A percentile compares a stretch with the other conserved stretches of the same genome.
Evolutionary conservation across 2,888 invertebrate genomes (phyloP).

Genomic region (Dorcus hopei): DNA sequence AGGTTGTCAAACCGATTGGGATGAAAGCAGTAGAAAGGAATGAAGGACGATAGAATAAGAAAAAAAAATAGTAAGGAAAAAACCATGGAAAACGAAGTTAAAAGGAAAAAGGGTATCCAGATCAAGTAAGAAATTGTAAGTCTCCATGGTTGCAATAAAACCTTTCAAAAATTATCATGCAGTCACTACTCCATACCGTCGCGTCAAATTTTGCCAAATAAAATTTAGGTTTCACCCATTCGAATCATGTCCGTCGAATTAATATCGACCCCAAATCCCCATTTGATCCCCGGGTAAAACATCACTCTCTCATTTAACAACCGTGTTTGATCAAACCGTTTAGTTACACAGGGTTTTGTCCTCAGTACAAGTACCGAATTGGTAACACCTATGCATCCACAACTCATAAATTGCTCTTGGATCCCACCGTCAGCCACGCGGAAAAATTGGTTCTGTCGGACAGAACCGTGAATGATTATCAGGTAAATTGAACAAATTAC

Average conservation of each 20-base stretch:
- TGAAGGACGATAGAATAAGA: no score
- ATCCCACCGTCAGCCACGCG: conserved; percentile 70
- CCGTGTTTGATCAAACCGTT: neutral
- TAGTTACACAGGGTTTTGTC: conserved; percentile 76
- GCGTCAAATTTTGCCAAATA: neutral
- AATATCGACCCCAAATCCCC: conserved; percentile 65
- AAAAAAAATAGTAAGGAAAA: no score
- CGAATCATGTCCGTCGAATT: conserved; percentile 46
- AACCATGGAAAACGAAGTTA: no score
- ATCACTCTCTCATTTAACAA: neutral
- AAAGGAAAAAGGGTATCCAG: no score
- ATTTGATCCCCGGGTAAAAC: conserved; percentile 70
- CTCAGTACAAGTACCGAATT: conserved; percentile 69
- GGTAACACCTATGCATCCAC: conserved; percentile 74
- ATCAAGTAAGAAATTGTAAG: no score
- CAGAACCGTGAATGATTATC: conserved; percentile 60
- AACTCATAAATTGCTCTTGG: conserved; percentile 70
- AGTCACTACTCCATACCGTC: no score
- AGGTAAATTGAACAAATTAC: conserved; percentile 48
- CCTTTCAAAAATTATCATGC: no score
- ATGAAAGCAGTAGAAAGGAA: no score
- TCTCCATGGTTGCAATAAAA: no score
- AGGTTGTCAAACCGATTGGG: no score
- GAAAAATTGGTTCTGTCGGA: conserved; percentile 67
- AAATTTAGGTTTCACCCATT: conserved; percentile 11